These are phyloP conservation scores for Eremophila alpestris DNA, from an alignment of 2,797 vertebrate species.

Conservation along the genomic window DNA sequence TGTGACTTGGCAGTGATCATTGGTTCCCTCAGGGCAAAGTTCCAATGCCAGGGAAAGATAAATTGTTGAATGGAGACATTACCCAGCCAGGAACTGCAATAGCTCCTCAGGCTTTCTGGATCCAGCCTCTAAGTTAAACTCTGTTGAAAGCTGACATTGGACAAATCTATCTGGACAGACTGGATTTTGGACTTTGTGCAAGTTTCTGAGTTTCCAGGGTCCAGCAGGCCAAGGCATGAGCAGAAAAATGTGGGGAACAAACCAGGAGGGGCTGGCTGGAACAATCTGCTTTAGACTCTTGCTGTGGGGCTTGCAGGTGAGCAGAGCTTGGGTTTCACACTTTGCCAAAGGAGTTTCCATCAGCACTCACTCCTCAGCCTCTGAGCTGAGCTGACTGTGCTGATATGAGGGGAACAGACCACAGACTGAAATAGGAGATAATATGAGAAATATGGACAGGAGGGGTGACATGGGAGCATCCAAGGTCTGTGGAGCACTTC, in stretches of 20 bases:
- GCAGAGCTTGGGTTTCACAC: neutral
- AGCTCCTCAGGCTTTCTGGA: conserved; percentile 35
- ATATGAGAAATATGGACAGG: no score
- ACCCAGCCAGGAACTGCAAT: conserved; percentile 42
- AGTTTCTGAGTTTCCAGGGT: neutral
- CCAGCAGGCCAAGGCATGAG: neutral
- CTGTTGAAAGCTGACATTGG: conserved; percentile 24
- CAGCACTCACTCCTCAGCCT: neutral
- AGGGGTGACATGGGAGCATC: neutral
- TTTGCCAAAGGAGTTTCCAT: neutral
- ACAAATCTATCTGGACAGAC: conserved; percentile 31
- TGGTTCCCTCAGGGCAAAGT: conserved; percentile 73
- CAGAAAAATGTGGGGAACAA: neutral
- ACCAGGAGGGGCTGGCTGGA: neutral
- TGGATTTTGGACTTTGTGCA: neutral
- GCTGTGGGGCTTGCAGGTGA: neutral
- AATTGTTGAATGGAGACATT: neutral
- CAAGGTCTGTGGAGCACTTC: neutral
- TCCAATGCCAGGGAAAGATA: conserved; percentile 53
- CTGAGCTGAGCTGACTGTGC: neutral
- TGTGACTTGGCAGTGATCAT: conserved; percentile 76
- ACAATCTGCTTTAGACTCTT: neutral
- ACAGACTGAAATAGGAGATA: neutral
- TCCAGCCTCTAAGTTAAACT: conserved; percentile 15
- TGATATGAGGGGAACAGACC: neutral